Percentiles rank a stretch among this genome's conserved stretches.
phyloP scores from a whole-genome alignment of 1,140 invertebrate genomes.

The Triops cancriformis region DNA sequence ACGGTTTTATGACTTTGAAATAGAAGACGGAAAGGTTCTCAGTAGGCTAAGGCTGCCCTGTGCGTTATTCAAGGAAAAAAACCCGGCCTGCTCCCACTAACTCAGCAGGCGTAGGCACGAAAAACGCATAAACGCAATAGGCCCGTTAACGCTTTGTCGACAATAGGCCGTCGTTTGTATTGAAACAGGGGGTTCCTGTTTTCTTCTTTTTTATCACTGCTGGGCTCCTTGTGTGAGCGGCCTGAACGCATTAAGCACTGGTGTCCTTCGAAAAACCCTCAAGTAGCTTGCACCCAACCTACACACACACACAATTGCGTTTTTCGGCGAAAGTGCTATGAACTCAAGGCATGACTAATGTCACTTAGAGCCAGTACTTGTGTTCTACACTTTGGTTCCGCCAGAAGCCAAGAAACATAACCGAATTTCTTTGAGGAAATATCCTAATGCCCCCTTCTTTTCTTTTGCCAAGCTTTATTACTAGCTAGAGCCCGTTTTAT shows the following conservation, averaged over 20 bases:
- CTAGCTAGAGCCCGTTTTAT: not conserved
- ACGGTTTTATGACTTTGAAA: not conserved
- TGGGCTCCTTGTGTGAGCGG: not conserved
- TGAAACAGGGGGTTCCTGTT: not conserved
- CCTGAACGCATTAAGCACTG: not conserved
- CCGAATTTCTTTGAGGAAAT: not conserved
- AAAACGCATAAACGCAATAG: constrained; percentile 14
- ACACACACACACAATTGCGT: not conserved
- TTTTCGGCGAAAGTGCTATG: not conserved
- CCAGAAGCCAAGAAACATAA: not conserved
- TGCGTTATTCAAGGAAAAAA: not conserved
- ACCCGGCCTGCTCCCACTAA: not conserved
- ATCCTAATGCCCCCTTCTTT: not conserved
- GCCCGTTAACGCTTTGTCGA: constrained; percentile 3
- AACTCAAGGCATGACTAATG: not conserved
- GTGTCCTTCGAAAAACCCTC: not conserved
- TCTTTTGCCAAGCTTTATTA: not conserved
- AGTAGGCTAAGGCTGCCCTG: not conserved
- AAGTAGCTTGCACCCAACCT: not conserved
- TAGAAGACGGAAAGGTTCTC: not conserved
- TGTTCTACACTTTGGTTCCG: not conserved
- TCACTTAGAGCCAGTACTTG: not conserved
- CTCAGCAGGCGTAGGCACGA: constrained; percentile 2
- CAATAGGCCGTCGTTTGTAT: not conserved
- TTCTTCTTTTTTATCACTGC: not conserved